A percentile compares a stretch with the other conserved stretches of the same genome.
Conservation (phyloP, 2,888 invertebrate species). For the Mamestra brassicae region DNA sequence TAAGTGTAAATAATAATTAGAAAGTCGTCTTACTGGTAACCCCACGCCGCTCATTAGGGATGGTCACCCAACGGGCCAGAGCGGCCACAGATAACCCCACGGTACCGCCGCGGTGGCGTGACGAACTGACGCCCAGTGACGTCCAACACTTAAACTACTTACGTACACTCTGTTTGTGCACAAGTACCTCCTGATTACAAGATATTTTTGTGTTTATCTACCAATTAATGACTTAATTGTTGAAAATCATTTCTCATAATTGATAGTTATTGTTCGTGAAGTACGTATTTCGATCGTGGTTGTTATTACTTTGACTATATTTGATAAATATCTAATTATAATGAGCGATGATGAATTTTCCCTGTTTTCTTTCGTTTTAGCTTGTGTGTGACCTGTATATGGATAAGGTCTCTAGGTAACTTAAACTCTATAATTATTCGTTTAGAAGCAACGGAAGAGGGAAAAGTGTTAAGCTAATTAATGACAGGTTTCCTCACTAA, state of each 20-base stretch:
- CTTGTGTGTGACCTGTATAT: neutral
- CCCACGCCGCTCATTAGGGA: constrained; percentile 76
- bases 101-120: constrained; percentile 58
- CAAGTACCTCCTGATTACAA: constrained; percentile 34
- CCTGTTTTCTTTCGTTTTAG: constrained; percentile 5
- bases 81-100: constrained; percentile 79
- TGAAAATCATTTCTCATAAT: constrained; percentile 49
- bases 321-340: constrained; percentile 8
- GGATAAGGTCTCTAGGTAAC: neutral
- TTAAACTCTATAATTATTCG: neutral
- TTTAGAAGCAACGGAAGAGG: too few species aligned
- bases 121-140: constrained; percentile 73
- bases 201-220: constrained; percentile 59
- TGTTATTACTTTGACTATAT: constrained; percentile 8
- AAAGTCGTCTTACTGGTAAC: constrained; percentile 73
- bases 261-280: constrained; percentile 38
- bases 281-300: constrained; percentile 14
- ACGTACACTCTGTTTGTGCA: constrained; percentile 66
- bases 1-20: constrained; percentile 72
- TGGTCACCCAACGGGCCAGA: constrained; percentile 70
- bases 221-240: constrained; percentile 51
- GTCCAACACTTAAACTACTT: constrained; percentile 38
- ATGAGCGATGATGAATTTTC: constrained; percentile 1
- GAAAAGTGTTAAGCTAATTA: neutral
- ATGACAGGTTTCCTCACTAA: constrained; percentile 5